Base-by-base conservation (phyloP, 2,797 vertebrate genomes). In the Balearica regulorum region DNA sequence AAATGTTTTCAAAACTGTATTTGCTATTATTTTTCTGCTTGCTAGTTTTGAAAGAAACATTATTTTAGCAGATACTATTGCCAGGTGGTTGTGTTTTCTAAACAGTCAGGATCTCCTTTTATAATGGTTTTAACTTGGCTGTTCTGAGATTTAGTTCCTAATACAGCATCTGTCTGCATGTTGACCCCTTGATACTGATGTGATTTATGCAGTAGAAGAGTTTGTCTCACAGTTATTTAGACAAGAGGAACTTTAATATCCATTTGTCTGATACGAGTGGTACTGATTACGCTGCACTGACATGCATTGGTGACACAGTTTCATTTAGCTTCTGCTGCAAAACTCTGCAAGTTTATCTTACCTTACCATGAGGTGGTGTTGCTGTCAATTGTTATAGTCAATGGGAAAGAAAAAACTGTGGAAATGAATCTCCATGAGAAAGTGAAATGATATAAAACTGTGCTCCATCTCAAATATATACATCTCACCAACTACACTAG, bases 41-140 rank as follows among this genome's bases (percentile, higher is more conserved):
- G 49, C 64, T 86, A 81, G 53, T 90, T 96, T 86, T 86, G 83
- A 92, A 97, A 94, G 83, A 90, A 96, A 16, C 3, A 1, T 12
- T 33, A 53, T 71, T 96, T 90, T 55, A 77, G 13, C 48, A 90
- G 28, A n/a, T 70, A 26, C 43, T 79, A 44, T 60, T 62, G 41
- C 43, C 17, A 80, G 28, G 13, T 0, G 3, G 20, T 66, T 46
- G 39, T 16, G 15, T n/a, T 69, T 83, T 66, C 33, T 41, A 8
- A 79, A 76, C 31, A 25, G 39, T 15, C 24, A 14, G 17, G 37
- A 39, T 76, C 41, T 70, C 31, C 51, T 48, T 3, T 17, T 44
- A 20, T 0, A 35, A 16, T 25, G 22, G 29, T 53, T 43, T 80
- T 72, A 54, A 39, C n/a, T 17, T 66, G 82, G 8, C 44, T 75